Evolutionary conservation across 1,140 invertebrate genomes (phyloP).

Genomic region (Hesperophylax magnus): DNA sequence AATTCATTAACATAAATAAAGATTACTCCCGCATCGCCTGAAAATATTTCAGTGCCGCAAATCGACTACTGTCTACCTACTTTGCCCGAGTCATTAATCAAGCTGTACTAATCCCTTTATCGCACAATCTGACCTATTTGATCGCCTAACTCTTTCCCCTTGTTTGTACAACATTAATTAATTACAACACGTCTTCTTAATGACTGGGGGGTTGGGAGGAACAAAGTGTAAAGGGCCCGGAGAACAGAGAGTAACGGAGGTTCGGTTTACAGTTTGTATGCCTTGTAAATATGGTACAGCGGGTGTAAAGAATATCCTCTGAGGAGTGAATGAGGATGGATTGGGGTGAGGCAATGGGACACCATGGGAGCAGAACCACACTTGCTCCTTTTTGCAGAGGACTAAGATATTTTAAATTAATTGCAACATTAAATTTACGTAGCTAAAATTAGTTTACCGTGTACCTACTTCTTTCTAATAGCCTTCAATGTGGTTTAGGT

Average conservation of each 20-base stretch:
- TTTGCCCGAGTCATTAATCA: not conserved
- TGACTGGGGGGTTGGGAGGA: not conserved
- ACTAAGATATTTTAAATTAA: too few species aligned
- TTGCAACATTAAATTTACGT: too few species aligned
- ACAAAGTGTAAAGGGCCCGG: not conserved
- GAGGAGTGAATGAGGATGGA: too few species aligned
- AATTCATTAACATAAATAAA: not conserved
- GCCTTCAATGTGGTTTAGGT: too few species aligned
- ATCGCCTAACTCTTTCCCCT: slow-evolving; percentile 30
- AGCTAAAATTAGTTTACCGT: too few species aligned
- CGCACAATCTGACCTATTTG: slow-evolving; percentile 46
- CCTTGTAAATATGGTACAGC: too few species aligned
- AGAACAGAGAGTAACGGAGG: not conserved
- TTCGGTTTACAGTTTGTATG: too few species aligned
- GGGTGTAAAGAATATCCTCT: too few species aligned
- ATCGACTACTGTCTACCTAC: slow-evolving; percentile 11
- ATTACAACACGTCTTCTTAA: slow-evolving; percentile 45
- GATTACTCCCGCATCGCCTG: not conserved
- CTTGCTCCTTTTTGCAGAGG: too few species aligned
- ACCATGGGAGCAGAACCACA: too few species aligned
- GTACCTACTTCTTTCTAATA: too few species aligned
- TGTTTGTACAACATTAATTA: slow-evolving; percentile 44
- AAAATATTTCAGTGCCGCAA: slow-evolving; percentile 23
- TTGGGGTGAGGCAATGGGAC: too few species aligned
- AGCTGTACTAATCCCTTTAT: slow-evolving; percentile 30